Evolutionary conservation across 2,113 vertebrate genomes (phyloP).

Genomic region (Tupaia tana): DNA sequence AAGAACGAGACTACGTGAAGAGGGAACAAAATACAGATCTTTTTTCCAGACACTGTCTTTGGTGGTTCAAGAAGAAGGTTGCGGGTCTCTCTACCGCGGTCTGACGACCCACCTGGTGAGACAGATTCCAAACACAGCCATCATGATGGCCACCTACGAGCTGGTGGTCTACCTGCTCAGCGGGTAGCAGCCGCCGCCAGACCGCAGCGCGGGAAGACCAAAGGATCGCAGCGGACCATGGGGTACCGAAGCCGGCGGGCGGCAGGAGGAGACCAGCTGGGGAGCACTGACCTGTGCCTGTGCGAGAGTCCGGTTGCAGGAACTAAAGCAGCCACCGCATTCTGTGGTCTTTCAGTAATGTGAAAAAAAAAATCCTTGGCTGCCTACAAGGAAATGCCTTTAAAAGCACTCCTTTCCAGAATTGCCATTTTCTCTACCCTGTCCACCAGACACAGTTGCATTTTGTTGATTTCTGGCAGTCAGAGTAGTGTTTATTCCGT

Average conservation of each 20-base stretch:
- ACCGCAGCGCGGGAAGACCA: conserved; percentile 85
- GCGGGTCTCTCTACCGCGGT: conserved; percentile 95
- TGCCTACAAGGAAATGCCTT: conserved; percentile 79
- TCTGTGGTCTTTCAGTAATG: conserved; percentile 79
- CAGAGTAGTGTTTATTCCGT: conserved; percentile 42
- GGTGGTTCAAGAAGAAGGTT: conserved; percentile 96
- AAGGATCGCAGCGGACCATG: conserved; percentile 88
- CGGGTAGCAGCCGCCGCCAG: conserved; percentile 87
- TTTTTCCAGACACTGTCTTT: conserved; percentile 96
- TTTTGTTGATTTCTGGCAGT: conserved; percentile 71
- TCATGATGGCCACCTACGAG: conserved; percentile 99
- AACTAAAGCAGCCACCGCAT: conserved; percentile 79
- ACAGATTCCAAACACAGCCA: conserved; percentile 99
- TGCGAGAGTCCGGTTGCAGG: conserved; percentile 77
- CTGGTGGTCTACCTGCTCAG: conserved; percentile 96
- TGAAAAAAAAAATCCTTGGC: conserved; percentile 60
- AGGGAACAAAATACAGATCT: conserved; percentile 97
- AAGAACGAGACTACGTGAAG: conserved; percentile 98
- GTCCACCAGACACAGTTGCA: conserved; percentile 50
- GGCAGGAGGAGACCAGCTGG: conserved; percentile 72
- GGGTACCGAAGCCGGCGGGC: conserved; percentile 76
- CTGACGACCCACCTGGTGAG: conserved; percentile 96
- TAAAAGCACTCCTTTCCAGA: conserved; percentile 75
- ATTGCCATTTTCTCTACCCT: conserved; percentile 77
- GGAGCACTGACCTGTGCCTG: conserved; percentile 79